A percentile compares a stretch with the other conserved stretches of the same genome.
phyloP scores from a whole-genome alignment of 2,888 invertebrate species.

The Tetrapedia diversipes region DNA sequence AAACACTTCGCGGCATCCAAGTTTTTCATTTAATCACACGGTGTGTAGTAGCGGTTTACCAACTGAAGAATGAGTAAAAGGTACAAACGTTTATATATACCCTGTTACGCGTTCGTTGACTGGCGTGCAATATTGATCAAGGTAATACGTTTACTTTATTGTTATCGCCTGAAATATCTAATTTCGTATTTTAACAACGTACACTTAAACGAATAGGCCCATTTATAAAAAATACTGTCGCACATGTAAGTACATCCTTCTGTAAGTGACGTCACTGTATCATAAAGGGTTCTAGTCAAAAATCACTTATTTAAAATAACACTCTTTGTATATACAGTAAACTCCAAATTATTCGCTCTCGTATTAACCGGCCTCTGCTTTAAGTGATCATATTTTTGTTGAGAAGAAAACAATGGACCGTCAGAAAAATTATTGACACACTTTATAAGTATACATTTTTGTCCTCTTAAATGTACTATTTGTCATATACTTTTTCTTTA shows the following conservation, averaged over 20 bases:
- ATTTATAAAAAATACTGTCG: not conserved
- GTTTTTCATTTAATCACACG: constrained; percentile 7
- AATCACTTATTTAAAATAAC: not conserved
- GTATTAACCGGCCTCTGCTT: too few species aligned
- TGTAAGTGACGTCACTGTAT: not conserved
- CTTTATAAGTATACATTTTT: too few species aligned
- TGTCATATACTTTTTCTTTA: too few species aligned
- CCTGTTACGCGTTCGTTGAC: constrained; percentile 6
- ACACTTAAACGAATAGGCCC: not conserved
- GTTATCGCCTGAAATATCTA: constrained; percentile 14
- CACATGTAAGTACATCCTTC: not conserved
- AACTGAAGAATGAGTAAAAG: constrained; percentile 28
- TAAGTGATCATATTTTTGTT: too few species aligned
- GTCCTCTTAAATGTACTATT: too few species aligned
- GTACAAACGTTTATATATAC: constrained; percentile 22
- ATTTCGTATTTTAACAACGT: not conserved
- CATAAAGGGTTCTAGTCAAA: not conserved
- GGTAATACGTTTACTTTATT: constrained; percentile 21
- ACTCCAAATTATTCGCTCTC: too few species aligned
- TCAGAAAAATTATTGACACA: too few species aligned
- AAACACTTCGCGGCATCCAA: constrained; percentile 22
- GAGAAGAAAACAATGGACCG: too few species aligned
- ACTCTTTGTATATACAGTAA: not conserved
- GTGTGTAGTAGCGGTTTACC: not conserved
- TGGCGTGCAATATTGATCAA: constrained; percentile 16